Evolutionary conservation across 1,140 invertebrate genomes (phyloP).

Genomic region (Drosophila gunungcola): DNA sequence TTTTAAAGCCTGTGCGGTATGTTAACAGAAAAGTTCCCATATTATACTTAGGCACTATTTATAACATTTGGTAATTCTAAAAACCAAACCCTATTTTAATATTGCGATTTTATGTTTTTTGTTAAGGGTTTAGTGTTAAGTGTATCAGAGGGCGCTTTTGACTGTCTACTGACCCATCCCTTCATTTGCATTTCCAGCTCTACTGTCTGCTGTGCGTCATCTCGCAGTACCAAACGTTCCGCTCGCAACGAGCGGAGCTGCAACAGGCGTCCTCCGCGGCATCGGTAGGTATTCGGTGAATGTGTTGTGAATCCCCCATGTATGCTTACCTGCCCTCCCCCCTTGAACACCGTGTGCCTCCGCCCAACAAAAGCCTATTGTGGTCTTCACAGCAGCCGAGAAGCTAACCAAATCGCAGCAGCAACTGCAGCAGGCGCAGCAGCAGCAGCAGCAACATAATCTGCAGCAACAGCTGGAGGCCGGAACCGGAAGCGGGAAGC

Average conservation of each 20-base stretch:
- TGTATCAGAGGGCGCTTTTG: not conserved
- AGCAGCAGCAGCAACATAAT: constrained; percentile 9
- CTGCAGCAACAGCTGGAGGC: constrained; percentile 17
- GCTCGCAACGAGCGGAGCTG: constrained; percentile 42
- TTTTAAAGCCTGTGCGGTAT: no score
- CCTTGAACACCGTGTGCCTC: constrained; percentile 3
- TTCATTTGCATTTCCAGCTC: constrained; percentile 38
- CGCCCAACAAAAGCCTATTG: constrained; percentile 42
- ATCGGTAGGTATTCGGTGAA: constrained; percentile 52
- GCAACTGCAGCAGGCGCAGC: constrained; percentile 38
- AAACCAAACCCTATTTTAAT: no score
- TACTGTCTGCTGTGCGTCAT: constrained; percentile 75
- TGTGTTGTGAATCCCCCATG: constrained; percentile 17
- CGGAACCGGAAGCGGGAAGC: constrained; percentile 36
- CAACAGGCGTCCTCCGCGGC: constrained; percentile 30
- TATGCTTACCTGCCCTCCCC: constrained; percentile 19
- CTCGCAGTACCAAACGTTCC: constrained; percentile 71
- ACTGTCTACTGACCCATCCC: not conserved
- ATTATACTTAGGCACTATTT: no score
- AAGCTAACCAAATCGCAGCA: constrained; percentile 54
- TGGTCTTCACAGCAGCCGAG: constrained; percentile 56
- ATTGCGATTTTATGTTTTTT: no score
- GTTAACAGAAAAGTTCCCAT: no score
- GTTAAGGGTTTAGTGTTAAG: no score
- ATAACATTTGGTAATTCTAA: no score